Evolutionary conservation across 2,797 vertebrate species (phyloP), one percentile per base, ranked within the genome.

Genomic region (Helarctos malayanus): DNA sequence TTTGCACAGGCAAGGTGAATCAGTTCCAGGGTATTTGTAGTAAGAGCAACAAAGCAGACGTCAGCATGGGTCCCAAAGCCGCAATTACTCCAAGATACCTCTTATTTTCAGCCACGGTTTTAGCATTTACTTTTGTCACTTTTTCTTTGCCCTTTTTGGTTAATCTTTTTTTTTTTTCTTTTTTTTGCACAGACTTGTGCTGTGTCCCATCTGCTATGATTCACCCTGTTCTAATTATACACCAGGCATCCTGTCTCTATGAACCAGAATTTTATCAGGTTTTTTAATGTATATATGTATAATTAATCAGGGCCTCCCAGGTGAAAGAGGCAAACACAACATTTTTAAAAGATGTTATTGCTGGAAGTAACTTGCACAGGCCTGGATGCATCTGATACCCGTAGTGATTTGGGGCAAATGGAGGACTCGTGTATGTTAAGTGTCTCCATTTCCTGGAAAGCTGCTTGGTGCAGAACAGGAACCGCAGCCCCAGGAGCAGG

Each of bases 321-420:
- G 88, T 88, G 69, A 95, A 95, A 92, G 78, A 96, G 65, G 75
- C 27, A 92, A 96, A 94, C n/a, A 21, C 68, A 81, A 91, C 73
- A 91, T 97, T 97, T 95, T 63, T 23, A 16, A 90, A 76, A 89
- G 52, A 54, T 54, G 52, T 54, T 18, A 5, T 49, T 87, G 32
- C 54, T 69, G 94, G 84, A 63, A 85, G 29, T 25, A 56, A 47
- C 12, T 89, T 4, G 0, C 19, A 3, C 59, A 21, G 21, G 23
- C 32, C 45, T 18, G 14, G 38, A 92, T 1, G 1, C 7, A 0
- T 29, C 56, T 25, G 0, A 9, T 57, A 5, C 32, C 23, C 16
- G 0, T 12, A 47, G 76, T 18, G 21, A 84, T 12, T 16, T 52
- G 57, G 19, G 54, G 18, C 5, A 27, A 27, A 75, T 7, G 45